These are phyloP conservation scores for Enteromius radiatus DNA, from an alignment of 2,797 vertebrate species.

Conservation along the genomic window DNA sequence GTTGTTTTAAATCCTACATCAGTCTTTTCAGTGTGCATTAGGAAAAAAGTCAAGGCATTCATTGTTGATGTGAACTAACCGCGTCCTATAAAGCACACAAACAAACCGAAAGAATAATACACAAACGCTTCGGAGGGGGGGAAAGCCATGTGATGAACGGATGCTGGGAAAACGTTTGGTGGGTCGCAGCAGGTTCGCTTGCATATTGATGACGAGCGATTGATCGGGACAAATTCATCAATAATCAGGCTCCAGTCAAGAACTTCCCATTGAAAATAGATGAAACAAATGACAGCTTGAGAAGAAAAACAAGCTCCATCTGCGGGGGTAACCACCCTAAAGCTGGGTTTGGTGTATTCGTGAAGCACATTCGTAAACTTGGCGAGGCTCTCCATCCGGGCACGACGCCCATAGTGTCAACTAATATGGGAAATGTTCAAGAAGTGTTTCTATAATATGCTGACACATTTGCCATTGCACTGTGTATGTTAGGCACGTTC, in stretches of 20 bases:
- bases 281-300: neutral
- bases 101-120: neutral
- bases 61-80: neutral
- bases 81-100: neutral
- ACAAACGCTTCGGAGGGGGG: neutral
- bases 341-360: neutral
- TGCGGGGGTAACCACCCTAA: neutral
- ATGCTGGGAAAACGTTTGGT: neutral
- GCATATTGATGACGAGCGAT: neutral
- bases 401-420: slow-evolving; percentile 19
- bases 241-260: neutral
- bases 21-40: neutral
- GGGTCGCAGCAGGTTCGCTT: neutral
- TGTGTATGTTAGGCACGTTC: neutral
- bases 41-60: neutral
- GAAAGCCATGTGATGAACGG: neutral
- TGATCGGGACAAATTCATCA: too few relatives aligned
- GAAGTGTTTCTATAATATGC: slow-evolving; percentile 26
- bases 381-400: neutral
- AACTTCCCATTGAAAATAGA: neutral
- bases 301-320: neutral
- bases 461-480: slow-evolving; percentile 9
- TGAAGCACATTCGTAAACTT: slow-evolving; percentile 12
- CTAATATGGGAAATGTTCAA: slow-evolving; percentile 31
- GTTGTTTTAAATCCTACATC: neutral